phyloP scores from a whole-genome alignment of 1,140 invertebrate genomes.

The Drosophila malerkotliana region DNA sequence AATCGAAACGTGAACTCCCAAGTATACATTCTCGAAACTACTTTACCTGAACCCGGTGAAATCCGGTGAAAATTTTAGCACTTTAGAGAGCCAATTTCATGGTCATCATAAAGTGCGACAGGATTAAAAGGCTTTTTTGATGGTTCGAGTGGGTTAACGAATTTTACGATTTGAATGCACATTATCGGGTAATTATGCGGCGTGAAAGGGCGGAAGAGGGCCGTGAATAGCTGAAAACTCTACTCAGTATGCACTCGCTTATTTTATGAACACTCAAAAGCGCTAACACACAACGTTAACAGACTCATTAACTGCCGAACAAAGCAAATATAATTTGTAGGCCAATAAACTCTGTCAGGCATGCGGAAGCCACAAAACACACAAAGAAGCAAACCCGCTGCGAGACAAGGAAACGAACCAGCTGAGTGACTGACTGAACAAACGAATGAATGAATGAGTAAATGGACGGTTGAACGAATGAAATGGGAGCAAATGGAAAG shows the following conservation, averaged over 20 bases:
- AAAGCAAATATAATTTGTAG: constrained; percentile 82
- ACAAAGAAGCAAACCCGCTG: constrained; percentile 25
- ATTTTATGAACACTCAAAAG: constrained; percentile 79
- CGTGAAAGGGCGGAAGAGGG: constrained; percentile 38
- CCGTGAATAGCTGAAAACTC: constrained; percentile 38
- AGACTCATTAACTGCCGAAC: constrained; percentile 76
- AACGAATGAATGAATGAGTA: constrained; percentile 15
- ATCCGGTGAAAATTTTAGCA: constrained; percentile 6
- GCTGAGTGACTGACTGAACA: constrained; percentile 11
- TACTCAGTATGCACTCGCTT: constrained; percentile 25
- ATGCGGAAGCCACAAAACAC: constrained; percentile 70
- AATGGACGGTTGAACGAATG: constrained; percentile 19
- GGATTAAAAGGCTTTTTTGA: constrained; percentile 28
- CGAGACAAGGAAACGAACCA: constrained; percentile 35
- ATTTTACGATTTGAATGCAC: constrained; percentile 74
- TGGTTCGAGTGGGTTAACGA: constrained; percentile 6
- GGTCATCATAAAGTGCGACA: constrained; percentile 24
- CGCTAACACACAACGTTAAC: constrained; percentile 80
- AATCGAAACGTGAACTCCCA: not conserved
- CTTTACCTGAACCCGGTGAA: not conserved
- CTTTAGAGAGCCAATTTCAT: constrained; percentile 17
- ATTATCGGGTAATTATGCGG: constrained; percentile 78
- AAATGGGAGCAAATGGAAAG: constrained; percentile 54
- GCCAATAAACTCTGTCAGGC: constrained; percentile 68
- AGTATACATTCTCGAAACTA: constrained; percentile 23